Conservation (phyloP, 1,140 invertebrate genomes). For the Anagrus nilaparvatae region DNA sequence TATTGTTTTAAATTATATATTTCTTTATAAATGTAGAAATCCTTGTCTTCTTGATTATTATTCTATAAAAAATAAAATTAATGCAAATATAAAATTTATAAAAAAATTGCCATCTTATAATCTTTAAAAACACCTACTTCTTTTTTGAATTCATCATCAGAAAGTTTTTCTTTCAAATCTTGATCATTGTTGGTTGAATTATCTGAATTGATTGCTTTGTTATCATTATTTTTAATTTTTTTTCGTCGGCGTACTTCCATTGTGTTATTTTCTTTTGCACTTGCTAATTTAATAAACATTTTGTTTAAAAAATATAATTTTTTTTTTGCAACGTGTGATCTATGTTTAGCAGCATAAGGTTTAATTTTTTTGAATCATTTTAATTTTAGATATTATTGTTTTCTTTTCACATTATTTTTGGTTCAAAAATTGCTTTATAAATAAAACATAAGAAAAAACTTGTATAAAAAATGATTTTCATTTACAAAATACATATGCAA, state of each 20-base stretch:
- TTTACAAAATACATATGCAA: too few species aligned
- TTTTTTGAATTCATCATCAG: constrained; percentile 14
- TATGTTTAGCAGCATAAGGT: too few species aligned
- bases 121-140: neutral
- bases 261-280: constrained; percentile 4
- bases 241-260: constrained; percentile 35
- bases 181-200: constrained; percentile 15
- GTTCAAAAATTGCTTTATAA: too few species aligned
- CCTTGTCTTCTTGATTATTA: neutral
- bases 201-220: constrained; percentile 20
- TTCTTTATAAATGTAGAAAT: neutral
- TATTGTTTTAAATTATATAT: constrained; percentile 12
- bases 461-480: too few species aligned
- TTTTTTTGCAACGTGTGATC: too few species aligned
- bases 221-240: constrained; percentile 18
- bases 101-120: neutral
- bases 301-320: too few species aligned
- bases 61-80: constrained; percentile 1
- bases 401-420: too few species aligned
- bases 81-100: neutral
- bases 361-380: too few species aligned
- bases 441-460: too few species aligned
- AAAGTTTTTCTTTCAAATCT: constrained; percentile 3
- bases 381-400: too few species aligned
- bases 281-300: constrained; percentile 1